A percentile compares a stretch with the other conserved stretches of the same genome.
Conservation (phyloP, 1,140 invertebrate species). For the Drosophila ambigua region DNA sequence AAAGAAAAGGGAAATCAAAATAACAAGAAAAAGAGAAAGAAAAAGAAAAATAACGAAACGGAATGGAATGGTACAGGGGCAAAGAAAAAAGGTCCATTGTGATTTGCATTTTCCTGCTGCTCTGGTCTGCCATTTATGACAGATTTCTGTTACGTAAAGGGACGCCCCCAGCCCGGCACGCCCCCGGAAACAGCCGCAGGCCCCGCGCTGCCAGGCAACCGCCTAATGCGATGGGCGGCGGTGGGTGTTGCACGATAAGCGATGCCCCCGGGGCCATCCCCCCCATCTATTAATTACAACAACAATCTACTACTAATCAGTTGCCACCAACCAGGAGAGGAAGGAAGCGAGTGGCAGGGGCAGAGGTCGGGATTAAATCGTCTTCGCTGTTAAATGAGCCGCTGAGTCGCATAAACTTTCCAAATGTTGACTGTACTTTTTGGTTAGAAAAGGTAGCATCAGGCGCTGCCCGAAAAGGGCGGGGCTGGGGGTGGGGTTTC, state of each 20-base stretch:
- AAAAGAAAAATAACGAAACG: no score
- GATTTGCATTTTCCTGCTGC: slow-evolving; percentile 65
- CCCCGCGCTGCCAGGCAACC: neutral
- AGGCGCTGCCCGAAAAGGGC: no score
- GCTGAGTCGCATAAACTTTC: slow-evolving; percentile 61
- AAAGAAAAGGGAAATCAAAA: no score
- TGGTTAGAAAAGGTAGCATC: neutral
- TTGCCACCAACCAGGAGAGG: neutral
- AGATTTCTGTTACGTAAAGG: slow-evolving; percentile 43
- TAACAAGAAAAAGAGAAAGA: no score
- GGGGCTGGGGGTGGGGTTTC: no score
- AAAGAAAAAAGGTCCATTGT: slow-evolving; percentile 60
- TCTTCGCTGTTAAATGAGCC: slow-evolving; percentile 64
- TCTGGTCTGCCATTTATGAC: slow-evolving; percentile 66
- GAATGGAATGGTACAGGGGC: no score
- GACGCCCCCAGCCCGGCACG: no score
- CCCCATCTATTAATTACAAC: slow-evolving; percentile 70
- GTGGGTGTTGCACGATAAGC: neutral
- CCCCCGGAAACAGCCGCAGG: no score
- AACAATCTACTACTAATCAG: slow-evolving; percentile 69
- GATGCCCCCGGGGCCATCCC: neutral
- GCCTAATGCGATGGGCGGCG: slow-evolving; percentile 22
- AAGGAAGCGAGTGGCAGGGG: neutral
- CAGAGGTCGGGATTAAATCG: slow-evolving; percentile 12
- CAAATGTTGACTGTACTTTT: slow-evolving; percentile 37